Evolutionary conservation across 92 coral and sea anemone species (phyloP).

Genomic region (Zoanthus sansibaricus): DNA sequence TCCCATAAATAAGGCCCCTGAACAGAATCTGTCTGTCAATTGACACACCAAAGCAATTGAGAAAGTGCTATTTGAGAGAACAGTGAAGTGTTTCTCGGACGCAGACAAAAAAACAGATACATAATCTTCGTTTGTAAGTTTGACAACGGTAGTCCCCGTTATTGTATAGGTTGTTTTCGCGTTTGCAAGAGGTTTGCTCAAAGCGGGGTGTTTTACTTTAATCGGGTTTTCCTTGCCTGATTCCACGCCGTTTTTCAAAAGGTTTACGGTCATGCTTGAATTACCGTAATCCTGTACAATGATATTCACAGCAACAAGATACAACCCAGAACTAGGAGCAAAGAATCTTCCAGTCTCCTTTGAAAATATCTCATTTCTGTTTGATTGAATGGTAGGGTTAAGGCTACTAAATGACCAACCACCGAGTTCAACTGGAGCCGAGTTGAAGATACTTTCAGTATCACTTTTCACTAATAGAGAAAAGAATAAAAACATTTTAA

Average conservation of each 20-base stretch:
- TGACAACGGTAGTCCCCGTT: slow-evolving; percentile 29
- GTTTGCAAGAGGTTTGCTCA: not conserved
- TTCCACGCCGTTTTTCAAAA: not conserved
- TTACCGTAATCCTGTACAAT: slow-evolving; percentile 19
- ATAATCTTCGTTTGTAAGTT: slow-evolving; percentile 11
- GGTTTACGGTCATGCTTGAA: not conserved
- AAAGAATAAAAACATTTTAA: not conserved
- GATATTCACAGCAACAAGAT: slow-evolving; percentile 15
- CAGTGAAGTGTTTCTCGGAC: not conserved
- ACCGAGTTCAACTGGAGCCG: slow-evolving; percentile 27
- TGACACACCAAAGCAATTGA: slow-evolving; percentile 8
- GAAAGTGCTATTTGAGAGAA: slow-evolving; percentile 30
- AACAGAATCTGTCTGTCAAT: slow-evolving; percentile 14
- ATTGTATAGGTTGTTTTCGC: not conserved
- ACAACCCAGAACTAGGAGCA: slow-evolving; percentile 3
- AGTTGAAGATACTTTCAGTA: not conserved
- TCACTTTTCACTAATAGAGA: not conserved
- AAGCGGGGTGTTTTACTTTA: slow-evolving; percentile 10
- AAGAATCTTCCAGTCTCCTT: not conserved
- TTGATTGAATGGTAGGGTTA: not conserved
- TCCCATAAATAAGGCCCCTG: slow-evolving; percentile 19
- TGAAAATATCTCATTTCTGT: not conserved
- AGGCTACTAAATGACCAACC: slow-evolving; percentile 1
- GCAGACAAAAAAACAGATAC: slow-evolving; percentile 14
- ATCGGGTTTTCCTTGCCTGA: not conserved